phyloP scores from a whole-genome alignment of 2,113 vertebrate genomes.

The Herpetotheres cachinnans region DNA sequence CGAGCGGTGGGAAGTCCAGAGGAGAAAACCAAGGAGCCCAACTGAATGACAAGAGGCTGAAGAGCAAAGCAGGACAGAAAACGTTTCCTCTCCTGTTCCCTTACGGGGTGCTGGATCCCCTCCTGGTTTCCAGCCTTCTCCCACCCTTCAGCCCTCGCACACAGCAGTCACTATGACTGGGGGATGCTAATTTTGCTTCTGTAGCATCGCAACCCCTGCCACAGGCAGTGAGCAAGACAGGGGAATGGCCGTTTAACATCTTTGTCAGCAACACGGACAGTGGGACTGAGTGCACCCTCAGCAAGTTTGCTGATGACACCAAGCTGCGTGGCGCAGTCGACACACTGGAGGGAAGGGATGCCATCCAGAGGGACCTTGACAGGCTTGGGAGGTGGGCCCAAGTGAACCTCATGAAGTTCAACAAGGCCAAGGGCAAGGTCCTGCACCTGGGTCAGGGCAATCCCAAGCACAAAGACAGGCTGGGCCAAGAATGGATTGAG shows the following conservation, averaged over 20 bases:
- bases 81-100: not conserved
- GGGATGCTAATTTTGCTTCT: not conserved
- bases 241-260: not conserved
- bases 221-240: not conserved
- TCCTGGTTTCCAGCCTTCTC: not conserved
- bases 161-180: not conserved
- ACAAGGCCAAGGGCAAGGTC: no score
- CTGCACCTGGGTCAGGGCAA: no score
- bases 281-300: no score
- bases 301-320: no score
- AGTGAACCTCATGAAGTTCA: no score
- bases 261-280: no score
- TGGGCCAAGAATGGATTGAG: no score
- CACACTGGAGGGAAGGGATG: no score
- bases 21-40: not conserved
- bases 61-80: not conserved
- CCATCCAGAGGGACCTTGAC: no score
- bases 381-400: no score
- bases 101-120: rapidly evolving
- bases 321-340: no score
- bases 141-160: not conserved
- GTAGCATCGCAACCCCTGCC: not conserved
- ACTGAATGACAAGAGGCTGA: not conserved
- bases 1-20: not conserved
- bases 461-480: no score